These are phyloP conservation scores for Taenaris catops DNA, from an alignment of 2,888 invertebrate genomes.

Conservation along the genomic window DNA sequence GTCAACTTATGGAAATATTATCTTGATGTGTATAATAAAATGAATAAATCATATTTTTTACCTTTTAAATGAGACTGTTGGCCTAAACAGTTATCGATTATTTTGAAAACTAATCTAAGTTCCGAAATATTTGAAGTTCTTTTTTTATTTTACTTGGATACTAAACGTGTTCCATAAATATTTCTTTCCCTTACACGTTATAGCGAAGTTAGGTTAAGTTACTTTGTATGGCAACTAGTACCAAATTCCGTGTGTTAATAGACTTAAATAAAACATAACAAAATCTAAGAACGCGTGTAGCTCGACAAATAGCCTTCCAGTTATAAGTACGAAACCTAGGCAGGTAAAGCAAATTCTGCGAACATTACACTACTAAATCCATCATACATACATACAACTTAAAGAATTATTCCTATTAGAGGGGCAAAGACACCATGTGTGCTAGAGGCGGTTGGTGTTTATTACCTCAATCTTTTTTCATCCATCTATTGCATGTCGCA, in stretches of 20 bases:
- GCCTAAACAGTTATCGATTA: constrained; percentile 20
- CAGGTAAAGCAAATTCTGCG: constrained; percentile 36
- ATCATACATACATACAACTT: too few relatives aligned
- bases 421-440: too few relatives aligned
- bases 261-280: constrained; percentile 12
- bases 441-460: too few relatives aligned
- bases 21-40: constrained; percentile 46
- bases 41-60: constrained; percentile 28
- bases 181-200: too few relatives aligned
- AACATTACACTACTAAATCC: constrained; percentile 35
- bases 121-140: constrained; percentile 1
- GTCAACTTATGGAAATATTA: constrained; percentile 52
- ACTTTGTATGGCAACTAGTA: constrained; percentile 3
- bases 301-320: constrained; percentile 20
- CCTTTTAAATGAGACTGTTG: constrained; percentile 14
- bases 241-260: constrained; percentile 3
- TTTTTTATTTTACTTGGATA: background rate
- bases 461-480: too few relatives aligned
- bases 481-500: too few relatives aligned
- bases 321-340: constrained; percentile 26
- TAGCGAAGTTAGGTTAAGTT: too few relatives aligned
- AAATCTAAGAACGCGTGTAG: constrained; percentile 17
- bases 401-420: too few relatives aligned
- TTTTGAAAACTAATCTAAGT: constrained; percentile 15
- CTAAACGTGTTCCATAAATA: background rate